These are phyloP conservation scores for Clarias fuscus DNA, from an alignment of 2,797 vertebrate species.

Conservation along the genomic window DNA sequence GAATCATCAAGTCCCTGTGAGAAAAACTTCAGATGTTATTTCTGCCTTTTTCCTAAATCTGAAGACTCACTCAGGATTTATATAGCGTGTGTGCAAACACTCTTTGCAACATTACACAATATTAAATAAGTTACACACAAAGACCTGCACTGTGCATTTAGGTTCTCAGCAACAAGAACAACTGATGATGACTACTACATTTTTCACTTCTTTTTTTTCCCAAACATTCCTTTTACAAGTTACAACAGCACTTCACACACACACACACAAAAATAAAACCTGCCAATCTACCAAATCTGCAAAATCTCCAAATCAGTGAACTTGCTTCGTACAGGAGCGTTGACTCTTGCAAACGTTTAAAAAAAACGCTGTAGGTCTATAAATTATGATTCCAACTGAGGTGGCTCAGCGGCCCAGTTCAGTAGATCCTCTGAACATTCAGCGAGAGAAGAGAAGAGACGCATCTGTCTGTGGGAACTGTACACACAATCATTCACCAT, in stretches of 20 bases:
- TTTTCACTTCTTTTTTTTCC: not conserved
- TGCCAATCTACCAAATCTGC: not conserved
- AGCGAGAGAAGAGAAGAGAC: too few relatives aligned
- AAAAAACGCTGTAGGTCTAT: too few relatives aligned
- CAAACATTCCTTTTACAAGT: conserved; percentile 17
- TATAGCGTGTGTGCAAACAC: not conserved
- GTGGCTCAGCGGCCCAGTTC: too few relatives aligned
- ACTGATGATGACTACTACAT: not conserved
- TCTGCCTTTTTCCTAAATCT: not conserved
- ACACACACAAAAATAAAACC: not conserved
- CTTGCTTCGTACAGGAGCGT: too few relatives aligned
- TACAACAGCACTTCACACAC: not conserved
- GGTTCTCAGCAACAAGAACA: not conserved
- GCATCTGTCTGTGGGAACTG: too few relatives aligned
- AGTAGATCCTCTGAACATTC: too few relatives aligned
- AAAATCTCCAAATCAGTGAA: not conserved
- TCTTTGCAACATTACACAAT: not conserved
- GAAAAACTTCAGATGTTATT: not conserved
- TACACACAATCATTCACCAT: too few relatives aligned
- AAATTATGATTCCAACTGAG: too few relatives aligned
- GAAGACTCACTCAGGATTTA: not conserved
- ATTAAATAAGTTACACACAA: not conserved
- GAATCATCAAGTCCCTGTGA: too few relatives aligned
- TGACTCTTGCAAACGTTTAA: too few relatives aligned
- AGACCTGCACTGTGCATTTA: not conserved